Conservation (phyloP, 2,797 vertebrate genomes). For the Malurus leucopterus region DNA sequence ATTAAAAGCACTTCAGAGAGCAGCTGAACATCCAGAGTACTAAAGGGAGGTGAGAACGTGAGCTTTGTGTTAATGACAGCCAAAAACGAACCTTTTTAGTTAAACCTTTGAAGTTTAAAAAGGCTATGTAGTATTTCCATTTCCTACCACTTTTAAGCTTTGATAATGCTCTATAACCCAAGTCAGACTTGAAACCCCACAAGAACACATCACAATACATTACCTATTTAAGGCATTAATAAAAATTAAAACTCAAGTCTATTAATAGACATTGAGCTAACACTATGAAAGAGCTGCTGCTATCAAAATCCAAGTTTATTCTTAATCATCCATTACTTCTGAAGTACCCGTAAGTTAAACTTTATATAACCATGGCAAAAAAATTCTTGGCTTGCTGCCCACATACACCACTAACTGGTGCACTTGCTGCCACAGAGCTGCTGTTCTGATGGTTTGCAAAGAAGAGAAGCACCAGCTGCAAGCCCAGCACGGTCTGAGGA, state of each 20-base stretch:
- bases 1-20: neutral
- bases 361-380: neutral
- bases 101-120: neutral
- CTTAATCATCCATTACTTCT: neutral
- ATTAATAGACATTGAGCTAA: neutral
- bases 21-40: accelerated
- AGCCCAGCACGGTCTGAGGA: neutral
- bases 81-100: neutral
- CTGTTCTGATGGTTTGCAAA: neutral
- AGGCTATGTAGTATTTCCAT: neutral
- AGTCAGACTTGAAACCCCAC: neutral
- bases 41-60: accelerated
- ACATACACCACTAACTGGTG: accelerated
- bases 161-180: neutral
- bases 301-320: neutral
- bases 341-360: neutral
- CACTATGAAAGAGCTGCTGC: neutral
- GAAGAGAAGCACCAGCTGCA: neutral
- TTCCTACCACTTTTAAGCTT: neutral
- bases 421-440: neutral
- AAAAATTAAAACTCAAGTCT: neutral
- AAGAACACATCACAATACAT: neutral
- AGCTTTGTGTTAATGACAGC: neutral
- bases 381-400: neutral
- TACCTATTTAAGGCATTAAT: neutral